Evolutionary conservation across 2,113 vertebrate genomes (phyloP).

Genomic region (Bambusicola thoracicus): DNA sequence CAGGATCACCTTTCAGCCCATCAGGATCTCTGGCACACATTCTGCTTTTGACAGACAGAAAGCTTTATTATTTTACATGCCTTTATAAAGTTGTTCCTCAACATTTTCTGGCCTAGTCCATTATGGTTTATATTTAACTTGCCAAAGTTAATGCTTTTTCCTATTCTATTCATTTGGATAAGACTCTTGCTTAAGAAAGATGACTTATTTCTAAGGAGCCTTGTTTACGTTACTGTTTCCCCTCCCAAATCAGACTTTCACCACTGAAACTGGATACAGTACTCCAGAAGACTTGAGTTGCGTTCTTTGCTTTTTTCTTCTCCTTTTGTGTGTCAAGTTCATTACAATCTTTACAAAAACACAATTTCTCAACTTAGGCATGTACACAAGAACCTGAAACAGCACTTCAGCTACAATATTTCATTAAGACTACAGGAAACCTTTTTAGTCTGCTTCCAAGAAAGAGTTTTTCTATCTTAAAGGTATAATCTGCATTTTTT

Average conservation of each 20-base stretch:
- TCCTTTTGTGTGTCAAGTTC: too few relatives aligned
- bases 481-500: conserved; percentile 20
- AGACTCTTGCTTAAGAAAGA: conserved; percentile 32
- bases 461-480: neutral
- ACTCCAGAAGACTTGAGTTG: neutral
- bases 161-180: conserved; percentile 36
- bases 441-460: neutral
- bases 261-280: neutral
- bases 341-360: too few relatives aligned
- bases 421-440: neutral
- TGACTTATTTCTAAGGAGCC: conserved; percentile 36
- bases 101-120: conserved; percentile 33
- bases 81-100: conserved; percentile 27
- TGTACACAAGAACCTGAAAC: neutral
- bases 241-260: neutral
- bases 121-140: conserved; percentile 54
- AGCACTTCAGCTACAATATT: neutral
- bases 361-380: neutral
- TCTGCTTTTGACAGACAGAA: conserved; percentile 52
- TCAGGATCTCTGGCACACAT: neutral
- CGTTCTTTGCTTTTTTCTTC: too few relatives aligned
- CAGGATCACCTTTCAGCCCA: neutral
- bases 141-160: conserved; percentile 44
- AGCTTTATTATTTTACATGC: neutral
- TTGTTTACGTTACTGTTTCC: conserved; percentile 47